These are phyloP conservation scores for Aphelocoma californica DNA, from an alignment of 2,797 vertebrate genomes.

Conservation along the genomic window DNA sequence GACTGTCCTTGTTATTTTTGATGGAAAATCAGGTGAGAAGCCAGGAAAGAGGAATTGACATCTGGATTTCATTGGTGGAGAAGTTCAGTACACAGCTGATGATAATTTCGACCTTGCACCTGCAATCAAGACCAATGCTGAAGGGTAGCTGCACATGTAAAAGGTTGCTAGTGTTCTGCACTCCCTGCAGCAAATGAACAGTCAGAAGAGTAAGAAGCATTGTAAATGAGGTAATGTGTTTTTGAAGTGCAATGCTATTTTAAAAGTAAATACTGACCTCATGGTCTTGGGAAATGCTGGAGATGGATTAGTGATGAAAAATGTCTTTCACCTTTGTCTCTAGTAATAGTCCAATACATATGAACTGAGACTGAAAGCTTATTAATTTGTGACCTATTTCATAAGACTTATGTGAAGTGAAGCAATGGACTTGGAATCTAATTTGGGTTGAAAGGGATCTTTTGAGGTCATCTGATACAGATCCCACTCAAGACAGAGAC, in stretches of 20 bases:
- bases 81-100: not conserved
- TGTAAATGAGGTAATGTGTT: not conserved
- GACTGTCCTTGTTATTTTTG: not conserved
- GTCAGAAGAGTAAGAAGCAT: not conserved
- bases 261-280: not conserved
- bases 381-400: not conserved
- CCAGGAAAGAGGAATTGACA: not conserved
- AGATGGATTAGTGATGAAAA: not conserved
- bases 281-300: not conserved
- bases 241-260: not conserved
- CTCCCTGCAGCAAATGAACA: not conserved
- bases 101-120: not conserved
- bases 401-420: not conserved
- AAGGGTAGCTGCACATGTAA: not conserved
- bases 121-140: not conserved
- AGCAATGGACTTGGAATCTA: not conserved
- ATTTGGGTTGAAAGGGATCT: not conserved
- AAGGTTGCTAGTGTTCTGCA: not conserved
- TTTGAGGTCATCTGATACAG: not conserved
- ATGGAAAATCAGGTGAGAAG: slow-evolving; percentile 5
- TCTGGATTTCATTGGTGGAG: not conserved
- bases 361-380: not conserved
- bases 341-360: not conserved
- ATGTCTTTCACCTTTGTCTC: not conserved
- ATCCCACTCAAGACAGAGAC: not conserved